phyloP scores from a whole-genome alignment of 2,888 invertebrate genomes.

The Eupithecia tripunctaria region DNA sequence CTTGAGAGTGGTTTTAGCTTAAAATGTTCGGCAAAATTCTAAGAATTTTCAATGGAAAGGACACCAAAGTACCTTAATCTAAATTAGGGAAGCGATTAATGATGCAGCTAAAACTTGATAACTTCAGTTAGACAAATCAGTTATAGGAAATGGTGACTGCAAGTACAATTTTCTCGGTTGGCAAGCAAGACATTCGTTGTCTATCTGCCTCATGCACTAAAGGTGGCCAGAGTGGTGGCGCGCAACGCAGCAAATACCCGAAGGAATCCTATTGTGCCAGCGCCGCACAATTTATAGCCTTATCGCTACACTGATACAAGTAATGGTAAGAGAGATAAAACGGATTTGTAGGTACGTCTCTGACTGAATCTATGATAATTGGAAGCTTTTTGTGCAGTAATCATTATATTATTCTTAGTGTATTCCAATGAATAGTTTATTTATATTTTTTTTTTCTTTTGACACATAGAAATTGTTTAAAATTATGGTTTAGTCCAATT shows the following conservation, averaged over 20 bases:
- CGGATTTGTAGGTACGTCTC: conserved; percentile 31
- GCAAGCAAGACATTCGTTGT: not conserved
- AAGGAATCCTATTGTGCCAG: conserved; percentile 76
- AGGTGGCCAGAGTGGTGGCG: conserved; percentile 53
- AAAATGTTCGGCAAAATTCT: not conserved
- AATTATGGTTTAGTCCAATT: too few species aligned
- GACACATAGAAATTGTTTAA: too few species aligned
- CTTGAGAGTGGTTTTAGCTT: not conserved
- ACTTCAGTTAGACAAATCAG: not conserved
- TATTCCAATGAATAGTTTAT: not conserved
- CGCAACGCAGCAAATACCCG: conserved; percentile 63
- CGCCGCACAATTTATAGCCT: conserved; percentile 71
- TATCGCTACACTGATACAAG: conserved; percentile 66
- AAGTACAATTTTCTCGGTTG: not conserved
- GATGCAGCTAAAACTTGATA: not conserved
- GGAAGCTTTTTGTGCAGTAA: conserved; percentile 13
- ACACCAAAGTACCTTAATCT: too few species aligned
- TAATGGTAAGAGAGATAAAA: conserved; percentile 51
- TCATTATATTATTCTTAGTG: not conserved
- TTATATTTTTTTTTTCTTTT: not conserved
- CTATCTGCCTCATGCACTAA: conserved; percentile 12
- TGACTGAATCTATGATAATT: conserved; percentile 36
- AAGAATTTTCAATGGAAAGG: not conserved
- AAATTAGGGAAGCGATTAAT: too few species aligned
- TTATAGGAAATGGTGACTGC: not conserved